Percentiles rank a stretch among this genome's conserved stretches.
phyloP scores from a whole-genome alignment of 2,888 invertebrate genomes.

The Acleris laterana region DNA sequence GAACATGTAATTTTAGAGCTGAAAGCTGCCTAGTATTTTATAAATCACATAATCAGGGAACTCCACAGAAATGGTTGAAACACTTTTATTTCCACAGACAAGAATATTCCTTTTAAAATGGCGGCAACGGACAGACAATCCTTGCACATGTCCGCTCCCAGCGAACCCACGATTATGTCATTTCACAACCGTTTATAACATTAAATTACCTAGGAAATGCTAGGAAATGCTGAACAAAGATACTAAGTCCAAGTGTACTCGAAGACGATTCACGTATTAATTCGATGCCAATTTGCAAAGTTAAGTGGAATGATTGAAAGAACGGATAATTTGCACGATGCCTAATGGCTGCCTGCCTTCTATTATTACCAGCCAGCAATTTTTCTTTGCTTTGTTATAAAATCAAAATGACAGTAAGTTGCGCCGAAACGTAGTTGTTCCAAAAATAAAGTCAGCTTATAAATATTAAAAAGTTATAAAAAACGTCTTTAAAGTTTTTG shows the following conservation, averaged over 20 bases:
- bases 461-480: too few relatives aligned
- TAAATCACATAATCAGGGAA: too few relatives aligned
- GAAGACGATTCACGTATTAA: slow-evolving; percentile 27
- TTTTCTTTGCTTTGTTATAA: too few relatives aligned
- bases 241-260: slow-evolving; percentile 29
- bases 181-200: slow-evolving; percentile 63
- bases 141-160: slow-evolving; percentile 65
- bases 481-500: too few relatives aligned
- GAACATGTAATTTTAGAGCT: too few relatives aligned
- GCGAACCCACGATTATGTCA: slow-evolving; percentile 54
- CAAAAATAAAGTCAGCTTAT: too few relatives aligned
- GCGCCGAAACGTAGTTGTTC: too few relatives aligned
- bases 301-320: slow-evolving; percentile 3
- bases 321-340: slow-evolving; percentile 13
- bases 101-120: slow-evolving; percentile 22
- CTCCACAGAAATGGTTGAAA: not conserved
- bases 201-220: slow-evolving; percentile 55
- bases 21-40: too few relatives aligned
- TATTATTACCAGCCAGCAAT: too few relatives aligned
- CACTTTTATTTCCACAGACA: slow-evolving; percentile 22
- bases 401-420: too few relatives aligned
- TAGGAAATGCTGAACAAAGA: slow-evolving; percentile 50
- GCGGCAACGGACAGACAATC: slow-evolving; percentile 31
- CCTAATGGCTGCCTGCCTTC: slow-evolving; percentile 1
- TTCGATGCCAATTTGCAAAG: slow-evolving; percentile 21